Evolutionary conservation across 92 coral and sea anemone species (phyloP), one percentile per base, ranked within the genome.

Genomic region (Zoanthus sociatus): DNA sequence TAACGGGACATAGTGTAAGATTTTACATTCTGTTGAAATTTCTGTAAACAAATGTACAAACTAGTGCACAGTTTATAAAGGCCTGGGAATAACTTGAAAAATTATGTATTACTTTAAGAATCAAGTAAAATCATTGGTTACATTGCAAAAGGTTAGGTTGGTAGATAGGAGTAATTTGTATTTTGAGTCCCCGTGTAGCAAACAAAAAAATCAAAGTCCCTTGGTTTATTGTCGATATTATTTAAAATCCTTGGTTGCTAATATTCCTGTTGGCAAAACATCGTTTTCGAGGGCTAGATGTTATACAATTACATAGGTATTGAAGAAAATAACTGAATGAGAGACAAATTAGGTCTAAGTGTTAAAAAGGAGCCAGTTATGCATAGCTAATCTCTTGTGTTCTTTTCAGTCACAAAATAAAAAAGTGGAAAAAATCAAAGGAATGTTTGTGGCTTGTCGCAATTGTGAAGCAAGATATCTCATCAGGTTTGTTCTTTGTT

Each of bases 401-500:
- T 73, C 72, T 9, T 78, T 89, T 8, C 58, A 96, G 99, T 96
- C 99, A 14, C 94, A 92, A 89, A 81, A 92, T 30, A 95, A 93
- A 68, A 96, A 96, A 47, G 90, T 93, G 55, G 97, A 92, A 31
- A 90, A 95, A 60, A 94, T 96, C 63, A 96, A 96, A 55, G 95
- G 99, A n/a, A 96, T 94, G 99, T 93, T 95, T 84, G 97, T 96
- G 55, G 98, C 99, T 31, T 96, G 98, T 64, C 96, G 98, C 15
- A 94, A 96, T 37, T 92, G 94, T 44, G 99, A 96, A 42, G 98
- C 99, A 15, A 89, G 99, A 84, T 95, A 95, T 71, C 89, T 96
- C 58, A 96, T 95, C 20, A 92, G 98, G 99, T 95, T 79, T 26
- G n/a, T 45, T 7, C 9, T 1, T 37, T 37, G 4, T 37, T 37